Percentiles rank a stretch among this genome's conserved stretches.
phyloP scores from a whole-genome alignment of 2,797 vertebrate species.

The Acipenser oxyrinchus region DNA sequence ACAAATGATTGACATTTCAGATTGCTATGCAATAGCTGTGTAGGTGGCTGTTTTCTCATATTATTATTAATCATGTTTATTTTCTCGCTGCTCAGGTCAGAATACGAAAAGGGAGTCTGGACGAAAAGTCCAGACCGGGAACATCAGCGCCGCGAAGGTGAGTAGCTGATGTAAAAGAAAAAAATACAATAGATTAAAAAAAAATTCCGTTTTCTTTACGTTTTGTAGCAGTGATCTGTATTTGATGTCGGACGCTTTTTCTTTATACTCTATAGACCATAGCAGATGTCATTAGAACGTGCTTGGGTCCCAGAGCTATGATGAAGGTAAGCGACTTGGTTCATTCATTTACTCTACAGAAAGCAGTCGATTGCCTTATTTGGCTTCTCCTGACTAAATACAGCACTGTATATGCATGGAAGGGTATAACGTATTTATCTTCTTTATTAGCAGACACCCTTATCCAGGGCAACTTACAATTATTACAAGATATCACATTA shows the following conservation, averaged over 20 bases:
- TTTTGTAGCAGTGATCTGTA: accelerated
- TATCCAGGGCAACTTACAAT: no score
- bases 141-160: slow-evolving; percentile 95
- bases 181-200: not conserved
- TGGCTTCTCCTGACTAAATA: not conserved
- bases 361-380: not conserved
- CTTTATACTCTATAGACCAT: slow-evolving; percentile 61
- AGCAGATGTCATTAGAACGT: slow-evolving; percentile 91
- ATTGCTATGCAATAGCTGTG: not conserved
- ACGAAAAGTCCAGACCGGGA: slow-evolving; percentile 87
- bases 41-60: not conserved
- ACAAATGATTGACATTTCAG: not conserved
- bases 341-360: not conserved
- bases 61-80: not conserved
- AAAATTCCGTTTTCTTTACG: not conserved
- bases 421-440: no score
- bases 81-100: slow-evolving; percentile 64
- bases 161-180: not conserved
- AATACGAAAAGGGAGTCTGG: slow-evolving; percentile 91
- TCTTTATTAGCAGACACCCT: no score
- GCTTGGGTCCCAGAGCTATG: slow-evolving; percentile 92
- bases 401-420: no score
- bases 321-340: slow-evolving; percentile 74
- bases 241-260: not conserved
- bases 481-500: no score